A percentile compares a stretch with the other conserved stretches of the same genome.
These are phyloP conservation scores for Malthinus seriepunctatus DNA, from an alignment of 2,888 invertebrate species.

Conservation along the genomic window DNA sequence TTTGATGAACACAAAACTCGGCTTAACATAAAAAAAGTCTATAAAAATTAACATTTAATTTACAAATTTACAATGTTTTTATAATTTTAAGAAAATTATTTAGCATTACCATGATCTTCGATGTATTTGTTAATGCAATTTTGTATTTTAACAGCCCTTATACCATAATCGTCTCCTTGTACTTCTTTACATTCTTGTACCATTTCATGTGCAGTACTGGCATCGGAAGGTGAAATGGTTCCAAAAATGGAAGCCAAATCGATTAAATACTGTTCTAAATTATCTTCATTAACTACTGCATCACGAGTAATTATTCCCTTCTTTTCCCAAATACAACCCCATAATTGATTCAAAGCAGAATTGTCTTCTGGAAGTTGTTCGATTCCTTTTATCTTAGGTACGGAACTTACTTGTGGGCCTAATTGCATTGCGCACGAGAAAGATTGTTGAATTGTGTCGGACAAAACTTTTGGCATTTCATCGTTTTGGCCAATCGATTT, in stretches of 20 bases:
- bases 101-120: neutral
- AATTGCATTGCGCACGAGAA: slow-evolving; percentile 4
- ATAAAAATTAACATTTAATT: too few species aligned
- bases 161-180: neutral
- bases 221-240: neutral
- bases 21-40: too few species aligned
- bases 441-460: slow-evolving; percentile 6
- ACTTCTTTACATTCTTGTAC: slow-evolving; percentile 1
- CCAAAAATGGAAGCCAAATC: slow-evolving; percentile 5
- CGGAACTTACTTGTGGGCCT: neutral
- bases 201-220: neutral
- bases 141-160: slow-evolving; percentile 5
- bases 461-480: slow-evolving; percentile 3
- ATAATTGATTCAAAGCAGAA: slow-evolving; percentile 2
- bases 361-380: slow-evolving; percentile 12
- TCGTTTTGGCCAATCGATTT: neutral
- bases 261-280: neutral
- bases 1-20: too few species aligned
- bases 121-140: slow-evolving; percentile 7
- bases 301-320: slow-evolving; percentile 4
- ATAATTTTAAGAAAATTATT: too few species aligned
- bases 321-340: slow-evolving; percentile 9
- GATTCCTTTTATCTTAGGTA: neutral
- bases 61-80: too few species aligned
- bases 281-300: neutral